Percentiles rank a stretch among this genome's conserved stretches.
Evolutionary conservation across 2,113 vertebrate genomes (phyloP).

Genomic region (Pseudorhombus dupliciocellatus): DNA sequence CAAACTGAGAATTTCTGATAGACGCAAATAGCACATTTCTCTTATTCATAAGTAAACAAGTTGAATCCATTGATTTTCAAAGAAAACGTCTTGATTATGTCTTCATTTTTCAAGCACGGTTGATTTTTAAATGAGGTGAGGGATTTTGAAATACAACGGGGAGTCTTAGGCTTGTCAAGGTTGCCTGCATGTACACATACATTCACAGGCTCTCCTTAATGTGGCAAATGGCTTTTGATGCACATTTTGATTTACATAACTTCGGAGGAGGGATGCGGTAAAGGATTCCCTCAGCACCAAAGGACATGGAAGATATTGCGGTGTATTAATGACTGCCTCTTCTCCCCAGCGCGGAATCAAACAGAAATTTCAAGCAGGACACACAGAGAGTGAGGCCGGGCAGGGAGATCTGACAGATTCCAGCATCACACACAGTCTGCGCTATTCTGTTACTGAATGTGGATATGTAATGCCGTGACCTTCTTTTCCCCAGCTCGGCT

Average conservation of each 20-base stretch:
- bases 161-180: slow-evolving; percentile 74
- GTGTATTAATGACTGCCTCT: slow-evolving; percentile 76
- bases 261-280: slow-evolving; percentile 73
- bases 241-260: slow-evolving; percentile 79
- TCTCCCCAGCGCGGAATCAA: slow-evolving; percentile 72
- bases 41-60: slow-evolving; percentile 80
- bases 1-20: slow-evolving; percentile 62
- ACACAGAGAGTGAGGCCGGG: slow-evolving; percentile 69
- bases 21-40: slow-evolving; percentile 73
- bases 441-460: slow-evolving; percentile 60
- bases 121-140: slow-evolving; percentile 78
- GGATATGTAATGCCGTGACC: slow-evolving; percentile 59
- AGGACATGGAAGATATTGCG: slow-evolving; percentile 74
- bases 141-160: slow-evolving; percentile 75
- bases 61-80: slow-evolving; percentile 79
- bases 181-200: slow-evolving; percentile 75
- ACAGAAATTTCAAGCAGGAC: slow-evolving; percentile 79
- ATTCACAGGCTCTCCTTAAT: slow-evolving; percentile 74
- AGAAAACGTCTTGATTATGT: slow-evolving; percentile 76
- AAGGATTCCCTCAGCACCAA: slow-evolving; percentile 75
- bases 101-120: slow-evolving; percentile 76
- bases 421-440: slow-evolving; percentile 67
- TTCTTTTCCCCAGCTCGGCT: slow-evolving; percentile 42
- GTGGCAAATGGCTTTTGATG: slow-evolving; percentile 80
- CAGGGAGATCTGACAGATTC: slow-evolving; percentile 75